A percentile compares a stretch with the other conserved stretches of the same genome.
Evolutionary conservation across 2,797 vertebrate genomes (phyloP).

Genomic region (Dicrostonyx torquatus): DNA sequence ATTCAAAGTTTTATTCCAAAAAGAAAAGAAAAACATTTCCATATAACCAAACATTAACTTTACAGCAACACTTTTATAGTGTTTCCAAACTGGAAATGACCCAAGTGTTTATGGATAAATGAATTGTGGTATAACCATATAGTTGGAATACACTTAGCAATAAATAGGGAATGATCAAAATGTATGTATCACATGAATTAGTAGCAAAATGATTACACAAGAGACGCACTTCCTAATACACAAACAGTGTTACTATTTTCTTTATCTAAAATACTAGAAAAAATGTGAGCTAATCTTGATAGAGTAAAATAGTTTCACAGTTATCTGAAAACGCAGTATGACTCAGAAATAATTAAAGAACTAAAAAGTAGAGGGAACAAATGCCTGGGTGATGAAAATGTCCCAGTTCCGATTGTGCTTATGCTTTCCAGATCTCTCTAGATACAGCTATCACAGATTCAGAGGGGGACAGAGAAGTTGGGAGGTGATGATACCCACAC

Average conservation of each 20-base stretch:
- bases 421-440: not conserved
- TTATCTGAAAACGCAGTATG: not conserved
- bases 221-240: not conserved
- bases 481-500: not conserved
- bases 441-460: not conserved
- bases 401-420: not conserved
- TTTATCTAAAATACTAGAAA: conserved; percentile 4
- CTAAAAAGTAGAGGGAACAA: not conserved
- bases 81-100: not conserved
- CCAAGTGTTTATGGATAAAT: not conserved
- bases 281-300: not conserved
- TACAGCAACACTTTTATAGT: not conserved
- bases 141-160: not conserved
- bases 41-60: not conserved
- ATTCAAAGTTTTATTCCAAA: not conserved
- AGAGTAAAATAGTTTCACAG: not conserved
- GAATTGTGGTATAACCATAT: not conserved
- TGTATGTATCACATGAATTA: not conserved
- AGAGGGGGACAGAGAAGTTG: fast-evolving
- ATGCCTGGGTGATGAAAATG: not conserved
- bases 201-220: not conserved
- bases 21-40: not conserved
- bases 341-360: not conserved
- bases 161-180: not conserved
- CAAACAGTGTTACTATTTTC: not conserved